These are phyloP conservation scores for Timema podura DNA, from an alignment of 2,888 invertebrate species.

Conservation along the genomic window DNA sequence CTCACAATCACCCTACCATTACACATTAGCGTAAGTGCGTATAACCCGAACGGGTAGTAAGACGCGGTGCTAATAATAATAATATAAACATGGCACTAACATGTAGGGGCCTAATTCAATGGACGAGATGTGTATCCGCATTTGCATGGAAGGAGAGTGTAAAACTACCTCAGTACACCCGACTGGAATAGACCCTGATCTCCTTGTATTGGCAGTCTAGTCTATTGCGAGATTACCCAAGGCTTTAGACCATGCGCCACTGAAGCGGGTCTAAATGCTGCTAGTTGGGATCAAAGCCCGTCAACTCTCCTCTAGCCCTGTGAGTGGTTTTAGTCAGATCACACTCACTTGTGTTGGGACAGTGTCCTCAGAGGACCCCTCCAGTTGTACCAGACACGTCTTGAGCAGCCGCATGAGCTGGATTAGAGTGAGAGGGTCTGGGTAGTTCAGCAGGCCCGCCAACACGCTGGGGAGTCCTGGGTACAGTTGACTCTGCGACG, in stretches of 20 bases:
- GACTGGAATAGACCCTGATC: not conserved
- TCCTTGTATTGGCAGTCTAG: not conserved
- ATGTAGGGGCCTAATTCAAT: too few relatives aligned
- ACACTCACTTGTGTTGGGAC: not conserved
- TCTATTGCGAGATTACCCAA: not conserved
- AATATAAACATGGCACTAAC: too few relatives aligned
- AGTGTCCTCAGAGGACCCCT: not conserved
- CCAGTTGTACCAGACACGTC: constrained; percentile 30
- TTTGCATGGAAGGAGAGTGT: too few relatives aligned
- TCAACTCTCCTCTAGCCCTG: too few relatives aligned
- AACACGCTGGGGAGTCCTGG: constrained; percentile 54
- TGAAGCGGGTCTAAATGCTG: not conserved
- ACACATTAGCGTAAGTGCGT: too few relatives aligned
- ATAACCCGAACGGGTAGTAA: too few relatives aligned
- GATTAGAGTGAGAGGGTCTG: constrained; percentile 68
- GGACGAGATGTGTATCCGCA: too few relatives aligned
- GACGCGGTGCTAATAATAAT: too few relatives aligned
- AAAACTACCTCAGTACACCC: not conserved
- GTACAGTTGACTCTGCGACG: constrained; percentile 55
- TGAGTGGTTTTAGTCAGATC: not conserved
- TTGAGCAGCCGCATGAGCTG: constrained; percentile 66
- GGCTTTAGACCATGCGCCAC: not conserved
- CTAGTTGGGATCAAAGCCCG: too few relatives aligned
- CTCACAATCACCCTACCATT: too few relatives aligned
- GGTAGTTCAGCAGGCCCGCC: constrained; percentile 54